phyloP scores from a whole-genome alignment of 2,113 vertebrate genomes.

The Gorsachius goisagi region DNA sequence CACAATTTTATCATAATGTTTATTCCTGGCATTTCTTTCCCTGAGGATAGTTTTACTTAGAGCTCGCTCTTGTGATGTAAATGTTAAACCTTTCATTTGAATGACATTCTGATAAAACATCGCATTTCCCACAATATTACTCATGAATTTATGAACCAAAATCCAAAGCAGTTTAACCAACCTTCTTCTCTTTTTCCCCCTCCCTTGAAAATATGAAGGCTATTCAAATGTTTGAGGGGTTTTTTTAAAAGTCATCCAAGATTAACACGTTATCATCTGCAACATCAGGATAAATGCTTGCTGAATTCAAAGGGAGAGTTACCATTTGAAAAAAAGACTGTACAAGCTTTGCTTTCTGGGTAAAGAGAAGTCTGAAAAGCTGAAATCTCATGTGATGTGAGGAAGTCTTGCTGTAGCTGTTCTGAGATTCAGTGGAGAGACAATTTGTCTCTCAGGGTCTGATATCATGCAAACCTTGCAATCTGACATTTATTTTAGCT shows the following conservation, averaged over 20 bases:
- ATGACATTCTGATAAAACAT: conserved; percentile 97
- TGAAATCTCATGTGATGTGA: conserved; percentile 77
- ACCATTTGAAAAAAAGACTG: conserved; percentile 81
- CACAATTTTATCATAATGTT: conserved; percentile 77
- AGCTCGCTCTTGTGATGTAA: conserved; percentile 93
- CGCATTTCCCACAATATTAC: conserved; percentile 80
- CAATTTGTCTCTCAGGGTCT: conserved; percentile 82
- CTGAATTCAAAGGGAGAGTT: conserved; percentile 78
- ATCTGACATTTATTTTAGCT: conserved; percentile 96
- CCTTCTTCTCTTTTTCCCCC: not conserved
- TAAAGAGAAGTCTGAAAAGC: conserved; percentile 79
- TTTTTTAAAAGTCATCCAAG: conserved; percentile 68
- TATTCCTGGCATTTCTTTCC: conserved; percentile 80
- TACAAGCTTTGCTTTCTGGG: conserved; percentile 77
- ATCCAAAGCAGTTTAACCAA: conserved; percentile 63
- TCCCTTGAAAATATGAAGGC: conserved; percentile 64
- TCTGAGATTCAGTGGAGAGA: conserved; percentile 75
- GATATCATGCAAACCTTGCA: conserved; percentile 81
- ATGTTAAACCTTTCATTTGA: conserved; percentile 96
- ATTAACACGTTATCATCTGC: conserved; percentile 70
- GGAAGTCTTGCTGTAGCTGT: conserved; percentile 67
- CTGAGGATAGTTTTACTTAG: conserved; percentile 78
- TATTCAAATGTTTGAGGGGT: conserved; percentile 70
- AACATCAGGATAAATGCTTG: conserved; percentile 71
- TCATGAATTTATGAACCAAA: conserved; percentile 79